These are phyloP conservation scores for Cardiocondyla obscurior DNA, from an alignment of 1,140 invertebrate species.

Conservation along the genomic window DNA sequence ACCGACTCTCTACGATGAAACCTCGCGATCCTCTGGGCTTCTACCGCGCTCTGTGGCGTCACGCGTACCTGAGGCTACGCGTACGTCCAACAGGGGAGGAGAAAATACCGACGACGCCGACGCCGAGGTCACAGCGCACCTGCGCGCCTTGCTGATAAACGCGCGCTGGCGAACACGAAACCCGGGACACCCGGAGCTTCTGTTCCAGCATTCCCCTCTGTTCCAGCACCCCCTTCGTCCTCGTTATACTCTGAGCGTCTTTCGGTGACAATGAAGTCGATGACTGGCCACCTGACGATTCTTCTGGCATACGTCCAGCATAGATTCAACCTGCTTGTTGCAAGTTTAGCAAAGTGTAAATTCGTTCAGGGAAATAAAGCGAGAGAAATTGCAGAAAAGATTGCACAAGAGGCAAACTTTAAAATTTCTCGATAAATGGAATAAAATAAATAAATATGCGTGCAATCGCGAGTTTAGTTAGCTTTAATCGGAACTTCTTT, in stretches of 20 bases:
- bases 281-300: constrained; percentile 54
- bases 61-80: constrained; percentile 55
- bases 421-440: neutral
- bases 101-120: constrained; percentile 60
- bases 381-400: neutral
- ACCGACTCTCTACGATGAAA: constrained; percentile 58
- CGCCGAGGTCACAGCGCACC: constrained; percentile 68
- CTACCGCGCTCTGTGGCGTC: constrained; percentile 72
- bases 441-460: neutral
- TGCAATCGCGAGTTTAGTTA: neutral
- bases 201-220: constrained; percentile 39
- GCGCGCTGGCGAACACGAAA: constrained; percentile 58
- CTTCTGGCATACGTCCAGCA: constrained; percentile 30
- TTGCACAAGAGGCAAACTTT: neutral
- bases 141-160: constrained; percentile 59
- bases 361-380: neutral
- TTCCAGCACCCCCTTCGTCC: constrained; percentile 4
- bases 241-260: constrained; percentile 27
- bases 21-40: constrained; percentile 74
- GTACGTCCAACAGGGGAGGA: neutral
- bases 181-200: constrained; percentile 59
- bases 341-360: neutral
- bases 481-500: neutral
- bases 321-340: constrained; percentile 11
- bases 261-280: constrained; percentile 6